These are phyloP conservation scores for Harmothoe impar DNA, from an alignment of 2,888 invertebrate genomes.

Conservation along the genomic window DNA sequence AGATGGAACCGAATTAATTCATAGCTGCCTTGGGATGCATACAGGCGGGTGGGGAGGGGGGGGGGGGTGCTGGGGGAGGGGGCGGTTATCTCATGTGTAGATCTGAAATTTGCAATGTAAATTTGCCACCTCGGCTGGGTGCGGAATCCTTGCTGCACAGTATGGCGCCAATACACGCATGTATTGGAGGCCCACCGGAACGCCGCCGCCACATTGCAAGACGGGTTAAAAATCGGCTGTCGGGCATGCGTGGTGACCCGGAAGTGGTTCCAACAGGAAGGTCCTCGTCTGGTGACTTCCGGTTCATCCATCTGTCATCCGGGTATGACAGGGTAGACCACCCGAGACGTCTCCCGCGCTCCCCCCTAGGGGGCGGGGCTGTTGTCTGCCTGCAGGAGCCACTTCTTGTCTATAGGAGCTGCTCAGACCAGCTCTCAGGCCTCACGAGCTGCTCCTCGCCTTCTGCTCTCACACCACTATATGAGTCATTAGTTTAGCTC, in stretches of 20 bases:
- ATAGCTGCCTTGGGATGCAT: neutral
- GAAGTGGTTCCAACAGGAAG: slow-evolving; percentile 42
- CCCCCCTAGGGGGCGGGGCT: neutral
- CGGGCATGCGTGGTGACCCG: slow-evolving; percentile 52
- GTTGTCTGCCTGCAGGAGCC: neutral
- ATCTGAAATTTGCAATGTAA: slow-evolving; percentile 59
- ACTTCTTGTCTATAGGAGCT: neutral
- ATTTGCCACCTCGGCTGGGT: neutral
- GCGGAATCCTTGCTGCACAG: neutral
- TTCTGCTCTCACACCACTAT: no score
- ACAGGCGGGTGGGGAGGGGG: neutral
- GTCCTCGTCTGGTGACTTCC: slow-evolving; percentile 17
- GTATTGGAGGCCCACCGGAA: neutral
- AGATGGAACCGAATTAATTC: slow-evolving; percentile 40
- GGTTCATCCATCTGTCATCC: slow-evolving; percentile 37
- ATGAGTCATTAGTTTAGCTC: no score
- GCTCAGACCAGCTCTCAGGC: no score
- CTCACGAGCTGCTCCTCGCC: no score
- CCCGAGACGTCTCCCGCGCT: neutral
- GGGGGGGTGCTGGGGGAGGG: neutral
- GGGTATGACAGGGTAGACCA: neutral
- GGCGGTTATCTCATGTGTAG: slow-evolving; percentile 34
- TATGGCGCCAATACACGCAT: neutral
- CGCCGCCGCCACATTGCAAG: neutral
- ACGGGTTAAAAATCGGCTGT: slow-evolving; percentile 55